A percentile compares a stretch with the other conserved stretches of the same genome.
These are phyloP conservation scores for Piaya cayana DNA, from an alignment of 2,113 vertebrate genomes.

Conservation along the genomic window DNA sequence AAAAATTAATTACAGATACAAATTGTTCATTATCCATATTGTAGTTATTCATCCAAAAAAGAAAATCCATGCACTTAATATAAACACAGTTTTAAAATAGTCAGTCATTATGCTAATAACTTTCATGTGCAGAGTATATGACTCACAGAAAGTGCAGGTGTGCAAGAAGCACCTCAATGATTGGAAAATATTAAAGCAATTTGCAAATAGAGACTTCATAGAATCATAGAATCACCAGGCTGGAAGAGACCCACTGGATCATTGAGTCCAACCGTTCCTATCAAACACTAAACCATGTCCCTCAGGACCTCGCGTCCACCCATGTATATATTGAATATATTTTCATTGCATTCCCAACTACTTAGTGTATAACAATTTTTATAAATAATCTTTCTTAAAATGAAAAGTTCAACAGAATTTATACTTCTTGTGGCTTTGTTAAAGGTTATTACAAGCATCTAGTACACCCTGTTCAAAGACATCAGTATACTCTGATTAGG, in stretches of 20 bases:
- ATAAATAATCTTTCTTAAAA: neutral
- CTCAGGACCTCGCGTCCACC: too few relatives aligned
- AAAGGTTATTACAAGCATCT: neutral
- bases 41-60: neutral
- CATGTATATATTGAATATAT: too few relatives aligned
- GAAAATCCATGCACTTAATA: neutral
- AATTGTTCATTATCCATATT: neutral
- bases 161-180: neutral
- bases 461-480: neutral
- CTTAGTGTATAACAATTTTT: neutral
- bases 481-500: neutral
- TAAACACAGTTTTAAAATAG: neutral
- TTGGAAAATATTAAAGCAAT: neutral
- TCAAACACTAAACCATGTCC: too few relatives aligned
- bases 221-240: too few relatives aligned
- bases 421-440: neutral
- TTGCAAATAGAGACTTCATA: neutral
- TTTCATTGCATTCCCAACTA: neutral
- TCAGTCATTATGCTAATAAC: neutral
- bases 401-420: neutral
- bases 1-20: neutral
- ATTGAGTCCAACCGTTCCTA: too few relatives aligned
- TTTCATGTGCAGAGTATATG: neutral
- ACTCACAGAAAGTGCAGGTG: slow-evolving; percentile 8
- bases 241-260: too few relatives aligned